A percentile compares a stretch with the other conserved stretches of the same genome.
phyloP scores from a whole-genome alignment of 1,140 invertebrate species.

The Sitophilus oryzae region DNA sequence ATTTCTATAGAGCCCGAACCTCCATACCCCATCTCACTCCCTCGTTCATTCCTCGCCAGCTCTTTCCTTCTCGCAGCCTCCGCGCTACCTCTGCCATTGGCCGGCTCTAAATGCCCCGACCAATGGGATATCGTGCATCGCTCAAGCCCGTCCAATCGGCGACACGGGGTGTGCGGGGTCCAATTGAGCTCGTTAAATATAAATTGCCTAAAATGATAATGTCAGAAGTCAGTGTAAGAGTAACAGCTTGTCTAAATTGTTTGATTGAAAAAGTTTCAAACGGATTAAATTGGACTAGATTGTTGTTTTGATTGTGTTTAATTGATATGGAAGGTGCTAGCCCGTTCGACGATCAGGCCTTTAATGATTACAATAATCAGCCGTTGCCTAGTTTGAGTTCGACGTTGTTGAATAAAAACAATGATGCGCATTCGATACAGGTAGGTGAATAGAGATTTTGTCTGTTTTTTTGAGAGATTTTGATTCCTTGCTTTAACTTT shows the following conservation, averaged over 20 bases:
- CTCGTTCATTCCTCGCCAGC: too few species aligned
- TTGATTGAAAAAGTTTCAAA: constrained; percentile 32
- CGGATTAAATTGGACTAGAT: constrained; percentile 29
- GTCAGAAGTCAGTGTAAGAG: constrained; percentile 44
- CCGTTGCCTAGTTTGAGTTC: constrained; percentile 47
- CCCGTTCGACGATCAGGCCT: constrained; percentile 71
- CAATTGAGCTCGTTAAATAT: constrained; percentile 46
- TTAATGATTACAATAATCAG: constrained; percentile 63
- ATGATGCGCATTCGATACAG: constrained; percentile 57
- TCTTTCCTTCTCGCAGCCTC: too few species aligned
- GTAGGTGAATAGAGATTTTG: constrained; percentile 4
- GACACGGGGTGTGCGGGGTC: constrained; percentile 19
- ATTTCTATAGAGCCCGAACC: too few species aligned
- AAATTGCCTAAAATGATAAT: constrained; percentile 46
- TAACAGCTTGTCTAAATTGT: constrained; percentile 32
- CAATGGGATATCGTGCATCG: constrained; percentile 10
- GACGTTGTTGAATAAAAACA: constrained; percentile 42
- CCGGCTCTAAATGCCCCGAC: constrained; percentile 16
- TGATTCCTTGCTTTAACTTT: too few species aligned
- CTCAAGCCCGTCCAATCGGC: constrained; percentile 12
- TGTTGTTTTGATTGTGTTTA: constrained; percentile 35
- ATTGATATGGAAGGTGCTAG: constrained; percentile 61
- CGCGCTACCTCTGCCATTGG: constrained; percentile 21
- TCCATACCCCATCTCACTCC: too few species aligned
- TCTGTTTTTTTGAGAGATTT: background rate